Evolutionary conservation across 35 echinoderm and acorn worm species (phyloP).

Genomic region (Ophiothrix spiculata): DNA sequence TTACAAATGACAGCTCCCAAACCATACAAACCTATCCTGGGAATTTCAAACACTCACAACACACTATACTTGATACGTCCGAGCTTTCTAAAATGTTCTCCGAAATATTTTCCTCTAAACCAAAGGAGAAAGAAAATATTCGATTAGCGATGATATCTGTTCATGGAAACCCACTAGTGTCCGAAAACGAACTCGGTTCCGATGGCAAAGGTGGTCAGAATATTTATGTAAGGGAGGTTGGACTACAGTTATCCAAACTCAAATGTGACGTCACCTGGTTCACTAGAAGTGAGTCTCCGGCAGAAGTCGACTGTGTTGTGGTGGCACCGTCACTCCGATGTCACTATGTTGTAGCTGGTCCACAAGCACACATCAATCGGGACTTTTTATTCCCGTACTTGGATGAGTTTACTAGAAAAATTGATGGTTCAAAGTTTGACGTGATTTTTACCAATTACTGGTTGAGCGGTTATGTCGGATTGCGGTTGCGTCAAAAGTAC

Average conservation of each 20-base stretch:
- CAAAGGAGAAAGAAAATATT: too few relatives aligned
- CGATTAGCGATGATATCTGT: constrained; percentile 11
- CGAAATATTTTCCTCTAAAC: too few relatives aligned
- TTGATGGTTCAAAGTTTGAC: constrained; percentile 11
- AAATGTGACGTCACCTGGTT: constrained; percentile 33
- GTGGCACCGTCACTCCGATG: background rate
- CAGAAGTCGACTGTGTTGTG: background rate
- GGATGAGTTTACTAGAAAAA: constrained; percentile 1
- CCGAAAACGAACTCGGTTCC: constrained; percentile 4
- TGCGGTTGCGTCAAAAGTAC: background rate
- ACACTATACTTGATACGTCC: too few relatives aligned
- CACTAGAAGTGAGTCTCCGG: background rate
- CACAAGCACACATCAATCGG: constrained; percentile 7
- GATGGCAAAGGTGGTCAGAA: constrained; percentile 22
- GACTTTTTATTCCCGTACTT: background rate
- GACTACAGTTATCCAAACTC: background rate
- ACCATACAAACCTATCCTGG: too few relatives aligned
- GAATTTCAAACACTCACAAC: too few relatives aligned
- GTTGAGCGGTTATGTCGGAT: constrained; percentile 7
- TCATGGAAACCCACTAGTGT: constrained; percentile 9
- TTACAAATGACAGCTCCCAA: too few relatives aligned
- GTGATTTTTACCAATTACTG: constrained; percentile 15
- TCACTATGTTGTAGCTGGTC: constrained; percentile 10
- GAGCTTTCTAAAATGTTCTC: too few relatives aligned
- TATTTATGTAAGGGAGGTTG: constrained; percentile 13